phyloP scores from a whole-genome alignment of 2,113 vertebrate species.

The Suricata suricatta region DNA sequence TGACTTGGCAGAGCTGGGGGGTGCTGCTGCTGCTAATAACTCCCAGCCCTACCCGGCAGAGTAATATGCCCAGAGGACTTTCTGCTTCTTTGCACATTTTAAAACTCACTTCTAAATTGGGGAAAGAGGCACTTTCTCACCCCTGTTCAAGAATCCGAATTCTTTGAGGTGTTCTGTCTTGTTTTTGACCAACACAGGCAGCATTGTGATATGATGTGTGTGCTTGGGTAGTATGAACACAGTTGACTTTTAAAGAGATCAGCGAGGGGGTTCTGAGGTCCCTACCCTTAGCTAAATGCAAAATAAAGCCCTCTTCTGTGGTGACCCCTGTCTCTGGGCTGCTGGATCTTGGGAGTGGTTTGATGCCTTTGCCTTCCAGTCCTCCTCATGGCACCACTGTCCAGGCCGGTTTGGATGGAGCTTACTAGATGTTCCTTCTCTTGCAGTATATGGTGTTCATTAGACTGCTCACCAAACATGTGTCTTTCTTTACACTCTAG shows the following conservation, averaged over 20 bases:
- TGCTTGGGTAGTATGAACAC: not conserved
- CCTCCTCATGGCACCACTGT: not conserved
- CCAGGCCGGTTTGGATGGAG: not conserved
- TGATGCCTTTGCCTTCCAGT: not conserved
- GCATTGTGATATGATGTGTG: fast-evolving
- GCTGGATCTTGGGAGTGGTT: not conserved
- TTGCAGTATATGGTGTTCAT: not conserved
- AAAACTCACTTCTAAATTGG: not conserved
- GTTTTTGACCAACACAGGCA: not conserved
- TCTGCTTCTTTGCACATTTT: not conserved
- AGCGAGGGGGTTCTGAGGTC: not conserved
- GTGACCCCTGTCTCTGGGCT: not conserved
- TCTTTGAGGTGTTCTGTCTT: fast-evolving
- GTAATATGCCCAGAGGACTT: not conserved
- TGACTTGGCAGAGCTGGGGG: not conserved
- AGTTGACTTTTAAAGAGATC: not conserved
- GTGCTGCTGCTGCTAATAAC: not conserved
- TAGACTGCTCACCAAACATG: too few species aligned
- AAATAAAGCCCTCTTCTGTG: not conserved
- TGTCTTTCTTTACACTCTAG: too few species aligned
- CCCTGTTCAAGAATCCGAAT: not conserved
- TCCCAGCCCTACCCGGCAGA: not conserved
- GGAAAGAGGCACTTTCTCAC: not conserved
- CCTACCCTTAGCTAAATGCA: not conserved
- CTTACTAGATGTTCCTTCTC: not conserved